A percentile compares a stretch with the other conserved stretches of the same genome.
Conservation (phyloP, 2,113 vertebrate genomes). For the Copsychus sechellarum region DNA sequence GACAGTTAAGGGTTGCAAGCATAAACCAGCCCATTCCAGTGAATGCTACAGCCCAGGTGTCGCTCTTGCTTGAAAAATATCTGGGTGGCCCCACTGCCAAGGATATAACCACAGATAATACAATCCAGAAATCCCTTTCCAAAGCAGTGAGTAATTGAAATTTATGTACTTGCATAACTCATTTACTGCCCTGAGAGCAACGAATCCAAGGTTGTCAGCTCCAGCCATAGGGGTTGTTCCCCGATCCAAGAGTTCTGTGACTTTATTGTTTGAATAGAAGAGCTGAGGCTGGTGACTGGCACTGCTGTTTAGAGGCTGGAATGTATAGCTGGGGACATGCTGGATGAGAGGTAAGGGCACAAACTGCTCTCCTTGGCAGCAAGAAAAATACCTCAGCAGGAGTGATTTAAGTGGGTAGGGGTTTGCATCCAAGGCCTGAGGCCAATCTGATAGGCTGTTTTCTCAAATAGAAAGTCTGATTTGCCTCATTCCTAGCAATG, state of each 20-base stretch:
- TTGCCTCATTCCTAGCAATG: constrained; percentile 1
- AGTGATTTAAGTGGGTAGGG: constrained; percentile 23
- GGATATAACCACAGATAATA: constrained; percentile 14
- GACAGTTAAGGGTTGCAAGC: constrained; percentile 34
- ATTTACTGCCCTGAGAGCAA: not conserved
- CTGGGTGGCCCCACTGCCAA: constrained; percentile 19
- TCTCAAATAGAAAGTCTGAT: constrained; percentile 9
- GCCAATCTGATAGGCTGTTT: constrained; percentile 27
- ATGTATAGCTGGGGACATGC: not conserved
- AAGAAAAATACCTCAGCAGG: constrained; percentile 5
- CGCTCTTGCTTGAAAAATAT: constrained; percentile 42
- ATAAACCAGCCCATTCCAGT: not conserved
- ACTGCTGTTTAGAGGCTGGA: not conserved
- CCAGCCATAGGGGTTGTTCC: constrained; percentile 23
- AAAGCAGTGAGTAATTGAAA: constrained; percentile 38
- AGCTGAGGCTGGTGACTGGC: not conserved
- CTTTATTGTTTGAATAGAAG: constrained; percentile 20
- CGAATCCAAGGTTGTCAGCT: constrained; percentile 29
- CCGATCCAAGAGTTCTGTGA: constrained; percentile 25
- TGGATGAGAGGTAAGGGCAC: not conserved
- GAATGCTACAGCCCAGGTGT: constrained; percentile 45
- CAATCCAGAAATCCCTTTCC: constrained; percentile 39
- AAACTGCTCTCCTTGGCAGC: constrained; percentile 1
- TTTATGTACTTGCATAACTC: constrained; percentile 27
- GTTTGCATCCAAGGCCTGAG: not conserved